Conservation (phyloP, 1,140 invertebrate genomes). For the Nasonia longicornis region DNA sequence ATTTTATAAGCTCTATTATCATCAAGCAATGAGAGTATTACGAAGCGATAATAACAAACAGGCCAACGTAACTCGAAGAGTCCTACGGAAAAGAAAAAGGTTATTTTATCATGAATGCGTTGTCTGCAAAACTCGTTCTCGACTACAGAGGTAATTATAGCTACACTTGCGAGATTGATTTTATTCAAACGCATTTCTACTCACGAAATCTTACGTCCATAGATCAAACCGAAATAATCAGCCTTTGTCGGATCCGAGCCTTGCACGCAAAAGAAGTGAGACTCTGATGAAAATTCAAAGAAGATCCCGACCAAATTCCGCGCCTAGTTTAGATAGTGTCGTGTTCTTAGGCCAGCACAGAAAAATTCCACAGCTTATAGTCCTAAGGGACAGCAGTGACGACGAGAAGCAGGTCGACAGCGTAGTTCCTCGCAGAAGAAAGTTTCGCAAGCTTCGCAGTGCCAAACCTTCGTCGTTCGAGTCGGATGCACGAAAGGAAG, state of each 20-base stretch:
- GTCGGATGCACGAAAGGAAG: background rate
- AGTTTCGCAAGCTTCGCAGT: constrained; percentile 13
- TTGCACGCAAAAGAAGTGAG: constrained; percentile 1
- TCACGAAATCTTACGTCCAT: background rate
- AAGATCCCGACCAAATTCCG: constrained; percentile 8
- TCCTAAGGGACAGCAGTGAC: constrained; percentile 51
- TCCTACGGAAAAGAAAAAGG: constrained; percentile 32
- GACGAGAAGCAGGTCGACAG: background rate
- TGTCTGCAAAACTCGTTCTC: background rate
- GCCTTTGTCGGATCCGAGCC: constrained; percentile 13
- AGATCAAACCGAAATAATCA: constrained; percentile 16
- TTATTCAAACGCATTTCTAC: background rate
- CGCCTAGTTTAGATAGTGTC: constrained; percentile 45
- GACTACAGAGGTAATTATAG: background rate
- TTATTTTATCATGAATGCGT: background rate
- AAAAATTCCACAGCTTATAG: constrained; percentile 55
- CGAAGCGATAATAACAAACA: background rate
- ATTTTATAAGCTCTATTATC: background rate
- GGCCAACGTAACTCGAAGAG: background rate
- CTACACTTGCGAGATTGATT: background rate
- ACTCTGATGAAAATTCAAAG: background rate
- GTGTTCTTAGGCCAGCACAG: constrained; percentile 54
- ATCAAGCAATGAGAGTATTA: constrained; percentile 7
- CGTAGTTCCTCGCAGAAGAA: background rate
- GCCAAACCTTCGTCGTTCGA: background rate